phyloP scores from a whole-genome alignment of 2,797 vertebrate genomes.

The Ctenosaura bakeri region DNA sequence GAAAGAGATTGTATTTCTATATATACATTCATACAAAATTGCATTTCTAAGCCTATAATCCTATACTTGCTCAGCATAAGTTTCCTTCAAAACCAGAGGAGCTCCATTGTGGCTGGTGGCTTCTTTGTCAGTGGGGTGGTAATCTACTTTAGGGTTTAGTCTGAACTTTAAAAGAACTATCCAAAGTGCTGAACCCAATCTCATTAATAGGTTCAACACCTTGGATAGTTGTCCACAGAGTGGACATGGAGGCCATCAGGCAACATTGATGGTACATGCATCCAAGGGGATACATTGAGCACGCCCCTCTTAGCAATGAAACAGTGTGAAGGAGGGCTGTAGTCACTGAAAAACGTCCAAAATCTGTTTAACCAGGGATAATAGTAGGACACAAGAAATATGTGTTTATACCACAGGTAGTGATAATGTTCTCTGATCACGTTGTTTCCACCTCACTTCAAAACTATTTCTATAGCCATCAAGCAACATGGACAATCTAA shows the following conservation, averaged over 20 bases:
- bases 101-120: neutral
- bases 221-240: neutral
- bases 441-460: neutral
- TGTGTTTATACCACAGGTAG: neutral
- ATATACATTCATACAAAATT: neutral
- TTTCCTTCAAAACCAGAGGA: neutral
- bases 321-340: neutral
- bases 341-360: neutral
- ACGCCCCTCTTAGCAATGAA: neutral
- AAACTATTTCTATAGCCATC: neutral
- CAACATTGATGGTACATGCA: neutral
- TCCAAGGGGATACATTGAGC: neutral
- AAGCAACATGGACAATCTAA: neutral
- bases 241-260: no score
- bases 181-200: no score
- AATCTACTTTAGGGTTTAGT: no score
- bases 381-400: neutral
- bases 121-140: neutral
- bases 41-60: neutral
- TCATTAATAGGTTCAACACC: no score
- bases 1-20: neutral
- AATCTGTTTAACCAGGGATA: neutral
- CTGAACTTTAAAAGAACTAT: neutral
- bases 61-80: neutral
- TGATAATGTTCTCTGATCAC: neutral